Evolutionary conservation across 2,113 vertebrate species (phyloP).

Genomic region (Dascyllus trimaculatus): DNA sequence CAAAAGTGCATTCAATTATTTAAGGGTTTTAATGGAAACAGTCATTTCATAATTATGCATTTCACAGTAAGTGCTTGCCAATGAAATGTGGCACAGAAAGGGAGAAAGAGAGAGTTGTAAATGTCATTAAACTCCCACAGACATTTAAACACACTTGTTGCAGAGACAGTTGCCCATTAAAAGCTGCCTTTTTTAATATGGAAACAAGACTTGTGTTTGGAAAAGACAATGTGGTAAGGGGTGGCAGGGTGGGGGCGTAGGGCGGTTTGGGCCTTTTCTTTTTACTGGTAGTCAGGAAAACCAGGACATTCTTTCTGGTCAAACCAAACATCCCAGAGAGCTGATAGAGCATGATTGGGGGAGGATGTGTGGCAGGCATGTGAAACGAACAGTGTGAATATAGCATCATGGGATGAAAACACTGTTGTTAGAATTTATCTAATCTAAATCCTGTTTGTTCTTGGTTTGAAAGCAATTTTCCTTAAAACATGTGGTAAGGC

Average conservation of each 20-base stretch:
- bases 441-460: constrained; percentile 27
- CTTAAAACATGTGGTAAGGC: background rate
- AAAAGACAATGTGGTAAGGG: constrained; percentile 63
- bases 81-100: constrained; percentile 49
- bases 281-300: constrained; percentile 75
- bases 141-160: constrained; percentile 79
- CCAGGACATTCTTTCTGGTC: constrained; percentile 79
- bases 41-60: constrained; percentile 80
- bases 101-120: constrained; percentile 67
- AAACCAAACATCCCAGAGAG: constrained; percentile 71
- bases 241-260: constrained; percentile 5
- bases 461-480: background rate
- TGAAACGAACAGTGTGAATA: constrained; percentile 50
- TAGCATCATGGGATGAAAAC: constrained; percentile 33
- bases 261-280: constrained; percentile 58
- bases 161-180: constrained; percentile 79
- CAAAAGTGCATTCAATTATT: constrained; percentile 75
- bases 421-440: constrained; percentile 21
- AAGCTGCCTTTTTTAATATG: constrained; percentile 78
- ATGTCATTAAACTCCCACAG: constrained; percentile 82
- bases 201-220: constrained; percentile 78
- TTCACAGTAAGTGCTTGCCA: constrained; percentile 71
- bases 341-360: constrained; percentile 69
- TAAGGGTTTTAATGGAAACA: constrained; percentile 79
- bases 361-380: constrained; percentile 64